Conservation (phyloP, 30 jellyfish, hydroid and myxozoan genomes). For the Mastigias papua region DNA sequence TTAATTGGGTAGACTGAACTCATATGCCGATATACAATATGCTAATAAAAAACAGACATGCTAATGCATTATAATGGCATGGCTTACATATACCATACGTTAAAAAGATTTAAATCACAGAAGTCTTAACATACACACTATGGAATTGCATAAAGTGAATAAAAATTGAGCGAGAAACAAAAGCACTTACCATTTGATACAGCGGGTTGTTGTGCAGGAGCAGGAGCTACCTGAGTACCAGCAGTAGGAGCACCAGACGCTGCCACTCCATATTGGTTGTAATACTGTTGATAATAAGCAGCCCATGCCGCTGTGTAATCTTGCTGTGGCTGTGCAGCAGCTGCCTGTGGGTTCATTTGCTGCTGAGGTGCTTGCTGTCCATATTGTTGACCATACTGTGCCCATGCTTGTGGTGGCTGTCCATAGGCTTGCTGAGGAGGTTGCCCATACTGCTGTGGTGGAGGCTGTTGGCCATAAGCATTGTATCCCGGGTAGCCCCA, state of each 20-base stretch:
- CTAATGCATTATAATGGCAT: too few relatives aligned
- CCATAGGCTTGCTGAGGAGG: conserved; percentile 79
- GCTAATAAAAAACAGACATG: too few relatives aligned
- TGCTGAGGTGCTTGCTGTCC: conserved; percentile 75
- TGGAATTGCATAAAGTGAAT: too few relatives aligned
- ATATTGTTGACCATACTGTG: conserved; percentile 67
- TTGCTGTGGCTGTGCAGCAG: conserved; percentile 61
- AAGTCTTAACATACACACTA: too few relatives aligned
- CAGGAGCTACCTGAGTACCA: conserved; percentile 74
- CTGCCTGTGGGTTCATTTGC: conserved; percentile 64
- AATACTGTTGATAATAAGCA: conserved; percentile 85
- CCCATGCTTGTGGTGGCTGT: conserved; percentile 80
- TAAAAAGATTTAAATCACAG: too few relatives aligned
- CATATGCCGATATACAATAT: too few relatives aligned
- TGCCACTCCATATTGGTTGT: conserved; percentile 78
- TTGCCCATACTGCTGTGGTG: conserved; percentile 86
- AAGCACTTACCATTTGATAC: conserved; percentile 46
- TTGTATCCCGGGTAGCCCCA: conserved; percentile 80
- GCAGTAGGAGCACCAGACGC: conserved; percentile 67
- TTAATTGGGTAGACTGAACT: too few relatives aligned
- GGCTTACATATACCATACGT: too few relatives aligned
- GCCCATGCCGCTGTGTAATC: conserved; percentile 94
- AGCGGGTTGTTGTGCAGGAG: conserved; percentile 62
- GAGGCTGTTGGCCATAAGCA: conserved; percentile 84
- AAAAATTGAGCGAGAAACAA: too few relatives aligned